Percentiles rank a stretch among this genome's conserved stretches.
Conservation (phyloP, 2,797 vertebrate species). For the Mormyrus hasselquistii region DNA sequence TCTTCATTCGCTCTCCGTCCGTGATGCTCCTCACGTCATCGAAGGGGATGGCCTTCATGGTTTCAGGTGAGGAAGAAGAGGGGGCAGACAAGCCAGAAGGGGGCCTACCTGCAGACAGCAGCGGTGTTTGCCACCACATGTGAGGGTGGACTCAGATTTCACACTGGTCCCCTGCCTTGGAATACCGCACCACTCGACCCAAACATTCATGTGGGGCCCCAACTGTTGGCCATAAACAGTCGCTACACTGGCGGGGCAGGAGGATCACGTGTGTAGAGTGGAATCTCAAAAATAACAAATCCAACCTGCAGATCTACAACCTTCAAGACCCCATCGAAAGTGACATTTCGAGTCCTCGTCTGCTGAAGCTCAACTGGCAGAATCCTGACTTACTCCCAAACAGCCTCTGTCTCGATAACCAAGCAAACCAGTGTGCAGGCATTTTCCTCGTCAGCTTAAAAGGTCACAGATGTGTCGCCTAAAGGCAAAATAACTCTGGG, state of each 20-base stretch:
- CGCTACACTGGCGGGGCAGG: not conserved
- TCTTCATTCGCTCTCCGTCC: not conserved
- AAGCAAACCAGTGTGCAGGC: not conserved
- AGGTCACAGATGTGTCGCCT: not conserved
- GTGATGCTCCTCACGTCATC: not conserved
- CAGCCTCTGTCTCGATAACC: not conserved
- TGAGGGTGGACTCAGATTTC: not conserved
- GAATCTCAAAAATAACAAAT: not conserved
- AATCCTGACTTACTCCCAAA: not conserved
- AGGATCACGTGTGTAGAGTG: not conserved
- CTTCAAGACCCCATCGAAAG: not conserved
- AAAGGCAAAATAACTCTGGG: not conserved
- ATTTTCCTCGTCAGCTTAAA: not conserved
- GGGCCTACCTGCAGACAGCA: not conserved
- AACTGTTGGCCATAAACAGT: not conserved
- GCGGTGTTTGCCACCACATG: not conserved
- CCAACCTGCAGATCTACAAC: not conserved
- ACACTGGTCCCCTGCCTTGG: not conserved
- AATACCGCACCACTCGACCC: not conserved
- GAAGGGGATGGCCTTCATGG: not conserved
- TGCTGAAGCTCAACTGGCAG: not conserved
- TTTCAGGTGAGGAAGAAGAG: not conserved
- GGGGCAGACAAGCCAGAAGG: not conserved
- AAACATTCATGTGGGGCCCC: not conserved
- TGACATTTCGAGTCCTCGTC: not conserved